Conservation (phyloP, 2,888 invertebrate genomes). For the Loripinus fragilis region DNA sequence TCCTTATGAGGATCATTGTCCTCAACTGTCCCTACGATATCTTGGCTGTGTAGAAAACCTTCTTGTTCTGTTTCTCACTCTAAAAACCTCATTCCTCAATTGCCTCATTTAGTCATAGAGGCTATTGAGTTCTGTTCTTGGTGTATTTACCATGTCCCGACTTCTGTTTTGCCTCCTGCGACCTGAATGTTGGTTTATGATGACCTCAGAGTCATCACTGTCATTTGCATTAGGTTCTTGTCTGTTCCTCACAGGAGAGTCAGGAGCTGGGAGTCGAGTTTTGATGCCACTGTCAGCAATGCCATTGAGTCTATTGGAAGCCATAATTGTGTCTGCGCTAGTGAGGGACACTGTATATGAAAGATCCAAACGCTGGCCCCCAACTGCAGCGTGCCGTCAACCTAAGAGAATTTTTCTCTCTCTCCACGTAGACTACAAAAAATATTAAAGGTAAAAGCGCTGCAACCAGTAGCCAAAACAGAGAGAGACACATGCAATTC, state of each 20-base stretch:
- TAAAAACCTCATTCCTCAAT: neutral
- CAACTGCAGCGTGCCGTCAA: slow-evolving; percentile 26
- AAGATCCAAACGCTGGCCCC: slow-evolving; percentile 15
- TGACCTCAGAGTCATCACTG: neutral
- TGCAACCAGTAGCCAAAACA: slow-evolving; percentile 10
- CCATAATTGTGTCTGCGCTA: slow-evolving; percentile 11
- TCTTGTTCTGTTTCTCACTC: neutral
- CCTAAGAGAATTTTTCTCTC: neutral
- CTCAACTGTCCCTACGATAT: neutral
- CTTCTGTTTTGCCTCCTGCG: slow-evolving; percentile 2
- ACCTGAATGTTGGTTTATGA: neutral
- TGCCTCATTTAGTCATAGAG: slow-evolving; percentile 5
- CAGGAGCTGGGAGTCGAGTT: slow-evolving; percentile 6
- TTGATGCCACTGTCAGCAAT: neutral
- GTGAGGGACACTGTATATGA: neutral
- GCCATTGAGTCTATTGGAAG: neutral
- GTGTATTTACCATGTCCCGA: slow-evolving; percentile 3
- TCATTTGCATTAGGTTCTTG: neutral
- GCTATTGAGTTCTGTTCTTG: neutral
- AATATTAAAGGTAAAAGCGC: neutral
- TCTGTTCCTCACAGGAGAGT: neutral
- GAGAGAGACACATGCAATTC: neutral
- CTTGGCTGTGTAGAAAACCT: neutral
- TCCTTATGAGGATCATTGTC: neutral
- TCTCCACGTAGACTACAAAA: slow-evolving; percentile 16